Evolutionary conservation across 2,113 vertebrate species (phyloP), one percentile per base, ranked within the genome.

Genomic region (Pterocles orientalis): DNA sequence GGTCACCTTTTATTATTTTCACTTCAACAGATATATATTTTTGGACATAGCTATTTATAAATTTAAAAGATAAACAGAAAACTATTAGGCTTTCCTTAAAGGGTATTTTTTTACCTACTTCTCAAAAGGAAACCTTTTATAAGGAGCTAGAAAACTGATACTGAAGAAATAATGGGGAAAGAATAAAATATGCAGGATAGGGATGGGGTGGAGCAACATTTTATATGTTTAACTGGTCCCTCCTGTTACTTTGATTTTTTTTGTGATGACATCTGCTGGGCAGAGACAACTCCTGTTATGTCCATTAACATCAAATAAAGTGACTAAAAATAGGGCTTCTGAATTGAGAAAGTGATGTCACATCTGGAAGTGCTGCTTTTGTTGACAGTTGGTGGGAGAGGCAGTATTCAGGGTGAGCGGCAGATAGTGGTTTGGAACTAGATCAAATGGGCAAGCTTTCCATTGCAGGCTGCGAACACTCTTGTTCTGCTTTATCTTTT

Each of bases 101-200:
- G 24, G 1, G 10, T 29, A 76, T 41, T 72, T 93, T 91, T 77
- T 50, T 39, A 41, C 61, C 48, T 72, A 14, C 31, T 92, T 64
- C 65, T 82, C 12, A 56, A 86, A 8, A 77, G n/a, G 45, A 85
- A 96, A 82, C 3, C 1, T 78, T 26, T 82, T 87, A 29, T 54
- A 66, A 75, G 19, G 36, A 91, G 23, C 3, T 66, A 93, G 39
- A 95, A 24, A 36, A 82, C 13, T 65, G 39, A 62, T 93, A 81
- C n/a, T 83, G 65, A 89, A 88, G 28, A 92, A 93, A 95, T 58
- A 96, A 90, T 72, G 31, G 39, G 45, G 53, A 91, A 53, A 82
- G 85, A 48, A 84, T 78, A 70, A 65, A 88, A 85, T 10, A 66
- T 47, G 41, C 68, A 92, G 86, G 94, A 95, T 61, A 36, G 48